Evolutionary conservation across 2,113 vertebrate species (phyloP).

Genomic region (Australoheros scitulus): DNA sequence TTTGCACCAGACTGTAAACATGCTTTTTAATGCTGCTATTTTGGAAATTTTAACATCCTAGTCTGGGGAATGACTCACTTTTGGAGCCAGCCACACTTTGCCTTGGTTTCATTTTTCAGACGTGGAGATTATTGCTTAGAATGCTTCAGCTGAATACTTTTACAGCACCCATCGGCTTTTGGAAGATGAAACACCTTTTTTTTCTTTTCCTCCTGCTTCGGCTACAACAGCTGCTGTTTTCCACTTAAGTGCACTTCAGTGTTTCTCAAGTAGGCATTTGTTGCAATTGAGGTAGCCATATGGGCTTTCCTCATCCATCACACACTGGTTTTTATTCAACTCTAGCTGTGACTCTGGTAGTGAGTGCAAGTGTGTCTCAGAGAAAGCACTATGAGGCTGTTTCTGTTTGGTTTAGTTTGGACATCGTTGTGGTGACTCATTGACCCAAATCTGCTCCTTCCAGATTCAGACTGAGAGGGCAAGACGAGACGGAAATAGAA

Average conservation of each 20-base stretch:
- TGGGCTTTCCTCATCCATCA: background rate
- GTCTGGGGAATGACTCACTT: background rate
- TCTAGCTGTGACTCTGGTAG: too few species aligned
- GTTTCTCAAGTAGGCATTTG: background rate
- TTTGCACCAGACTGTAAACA: background rate
- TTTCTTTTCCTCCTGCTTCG: background rate
- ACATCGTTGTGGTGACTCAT: constrained; percentile 41
- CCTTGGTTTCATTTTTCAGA: background rate
- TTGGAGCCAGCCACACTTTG: background rate
- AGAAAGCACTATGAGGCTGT: background rate
- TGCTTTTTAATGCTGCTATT: background rate
- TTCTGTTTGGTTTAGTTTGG: constrained; percentile 15
- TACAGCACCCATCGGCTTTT: background rate
- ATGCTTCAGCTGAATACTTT: background rate
- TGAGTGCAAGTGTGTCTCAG: background rate
- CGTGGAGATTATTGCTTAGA: background rate
- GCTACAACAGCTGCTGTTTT: background rate
- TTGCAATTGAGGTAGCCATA: background rate
- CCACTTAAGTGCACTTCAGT: background rate
- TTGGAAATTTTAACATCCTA: background rate
- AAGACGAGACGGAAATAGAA: background rate
- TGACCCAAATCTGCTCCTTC: constrained; percentile 46
- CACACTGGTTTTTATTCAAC: background rate
- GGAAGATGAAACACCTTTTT: background rate
- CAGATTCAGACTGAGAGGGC: constrained; percentile 7